A percentile compares a stretch with the other conserved stretches of the same genome.
These are phyloP conservation scores for Lithobates pipiens DNA, from an alignment of 2,797 vertebrate species.

Conservation along the genomic window DNA sequence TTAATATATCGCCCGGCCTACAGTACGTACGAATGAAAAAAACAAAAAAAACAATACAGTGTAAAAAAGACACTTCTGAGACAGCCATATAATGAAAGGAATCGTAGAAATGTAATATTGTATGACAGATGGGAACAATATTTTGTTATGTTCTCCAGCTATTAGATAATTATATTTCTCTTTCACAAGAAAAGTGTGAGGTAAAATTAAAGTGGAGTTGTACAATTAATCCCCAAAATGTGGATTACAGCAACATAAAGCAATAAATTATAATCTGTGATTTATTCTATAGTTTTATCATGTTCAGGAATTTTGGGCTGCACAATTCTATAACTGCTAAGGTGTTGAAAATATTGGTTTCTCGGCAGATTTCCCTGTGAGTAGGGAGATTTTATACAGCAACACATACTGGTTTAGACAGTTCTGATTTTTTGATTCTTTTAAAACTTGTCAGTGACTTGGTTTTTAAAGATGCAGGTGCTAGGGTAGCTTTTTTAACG, in stretches of 20 bases:
- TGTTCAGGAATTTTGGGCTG: background rate
- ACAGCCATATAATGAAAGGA: background rate
- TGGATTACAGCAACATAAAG: background rate
- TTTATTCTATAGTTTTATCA: background rate
- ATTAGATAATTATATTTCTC: background rate
- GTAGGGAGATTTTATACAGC: too few species aligned
- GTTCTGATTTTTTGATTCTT: background rate
- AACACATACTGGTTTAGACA: too few species aligned
- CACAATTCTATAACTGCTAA: too few species aligned
- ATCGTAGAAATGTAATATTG: background rate
- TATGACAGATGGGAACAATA: background rate
- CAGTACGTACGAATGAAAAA: background rate
- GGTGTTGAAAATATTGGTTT: background rate
- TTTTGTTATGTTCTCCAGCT: conserved; percentile 2
- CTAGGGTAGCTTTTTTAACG: background rate
- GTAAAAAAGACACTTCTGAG: background rate
- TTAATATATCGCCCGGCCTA: background rate
- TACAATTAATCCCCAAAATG: background rate
- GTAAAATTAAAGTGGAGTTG: background rate
- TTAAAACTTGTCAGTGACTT: background rate
- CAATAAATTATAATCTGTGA: background rate
- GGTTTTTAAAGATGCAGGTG: background rate
- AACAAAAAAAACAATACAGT: background rate
- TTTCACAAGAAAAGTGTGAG: background rate
- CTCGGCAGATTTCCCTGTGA: background rate